Evolutionary conservation across 2,888 invertebrate genomes (phyloP).

Genomic region (Chloromyia formosa): DNA sequence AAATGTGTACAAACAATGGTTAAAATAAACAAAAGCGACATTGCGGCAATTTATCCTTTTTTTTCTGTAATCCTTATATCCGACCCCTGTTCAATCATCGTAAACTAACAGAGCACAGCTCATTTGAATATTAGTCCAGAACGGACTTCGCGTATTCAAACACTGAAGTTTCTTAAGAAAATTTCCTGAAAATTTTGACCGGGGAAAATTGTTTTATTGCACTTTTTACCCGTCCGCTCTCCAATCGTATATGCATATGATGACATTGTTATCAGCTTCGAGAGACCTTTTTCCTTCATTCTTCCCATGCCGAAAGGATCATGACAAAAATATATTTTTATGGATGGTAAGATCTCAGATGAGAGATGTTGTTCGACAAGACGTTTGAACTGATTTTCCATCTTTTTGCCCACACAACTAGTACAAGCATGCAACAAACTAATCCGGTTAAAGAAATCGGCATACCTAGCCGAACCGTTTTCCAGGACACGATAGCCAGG

Average conservation of each 20-base stretch:
- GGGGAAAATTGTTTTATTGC: slow-evolving; percentile 28
- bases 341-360: no score
- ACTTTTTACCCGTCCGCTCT: slow-evolving; percentile 34
- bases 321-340: slow-evolving; percentile 5
- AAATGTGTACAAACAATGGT: slow-evolving; percentile 5
- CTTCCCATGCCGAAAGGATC: not conserved
- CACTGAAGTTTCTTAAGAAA: not conserved
- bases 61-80: not conserved
- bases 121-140: slow-evolving; percentile 19
- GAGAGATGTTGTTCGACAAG: not conserved
- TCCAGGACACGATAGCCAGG: not conserved
- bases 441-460: slow-evolving; percentile 6
- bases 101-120: not conserved
- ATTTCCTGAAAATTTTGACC: not conserved
- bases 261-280: not conserved
- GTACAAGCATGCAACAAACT: not conserved
- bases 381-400: not conserved
- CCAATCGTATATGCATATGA: not conserved
- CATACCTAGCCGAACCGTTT: not conserved
- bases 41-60: slow-evolving; percentile 31
- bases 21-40: slow-evolving; percentile 12
- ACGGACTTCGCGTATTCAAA: no score
- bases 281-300: slow-evolving; percentile 12
- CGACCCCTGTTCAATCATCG: not conserved
- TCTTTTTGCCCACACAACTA: not conserved